Evolutionary conservation across 2,888 invertebrate genomes (phyloP), one percentile per base, ranked within the genome.

Genomic region (Branchipolynoe longqiensis): DNA sequence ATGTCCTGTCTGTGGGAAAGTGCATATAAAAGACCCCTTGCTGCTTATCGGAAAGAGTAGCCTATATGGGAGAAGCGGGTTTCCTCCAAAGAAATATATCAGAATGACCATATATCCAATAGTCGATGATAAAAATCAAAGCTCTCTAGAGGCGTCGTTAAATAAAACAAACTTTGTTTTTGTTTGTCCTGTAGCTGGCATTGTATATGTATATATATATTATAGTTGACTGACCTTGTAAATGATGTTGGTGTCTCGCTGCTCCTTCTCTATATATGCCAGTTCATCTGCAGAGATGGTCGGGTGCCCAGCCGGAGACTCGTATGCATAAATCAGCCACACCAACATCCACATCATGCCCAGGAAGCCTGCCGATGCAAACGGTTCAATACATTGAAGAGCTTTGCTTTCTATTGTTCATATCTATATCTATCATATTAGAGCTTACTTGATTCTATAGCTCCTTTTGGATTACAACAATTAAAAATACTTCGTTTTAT

Each of bases 341-440:
- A 90, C 56, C 3, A 91, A 40, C 64, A 90, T 91, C 92, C 93
- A 93, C 2, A 92, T 0, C 0, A 93, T 87, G 41, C 92, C 92
- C 2, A 89, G 73, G 28, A 89, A 89, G 62, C 92, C 93, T 93
- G 87, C 38, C 1, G 3, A 25, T 22, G 28, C 69, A 22, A 25
- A 40, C 40, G n/a, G 8, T 62, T 62, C 8, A 62, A 62, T 25
- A 22, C 8, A 62, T 14, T 28, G 25, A 28, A 62, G 8, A 14
- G 62, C 25, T 22, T n/a, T n/a, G 18, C 18, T 14, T 54, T 54
- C 54, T 14, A 14, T 54, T 18, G 18, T 54, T 54, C 54, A 54
- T 14, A 18, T 14, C 54, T 12, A 54, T 54, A 54, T 54, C 12
- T 54, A 14, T 54, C 54, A 54, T 54, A 14, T 14, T 54, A 18